Base-by-base conservation (phyloP, 37 sponge, comb jelly and placozoan species). In the Diacarnus erythraeanus region DNA sequence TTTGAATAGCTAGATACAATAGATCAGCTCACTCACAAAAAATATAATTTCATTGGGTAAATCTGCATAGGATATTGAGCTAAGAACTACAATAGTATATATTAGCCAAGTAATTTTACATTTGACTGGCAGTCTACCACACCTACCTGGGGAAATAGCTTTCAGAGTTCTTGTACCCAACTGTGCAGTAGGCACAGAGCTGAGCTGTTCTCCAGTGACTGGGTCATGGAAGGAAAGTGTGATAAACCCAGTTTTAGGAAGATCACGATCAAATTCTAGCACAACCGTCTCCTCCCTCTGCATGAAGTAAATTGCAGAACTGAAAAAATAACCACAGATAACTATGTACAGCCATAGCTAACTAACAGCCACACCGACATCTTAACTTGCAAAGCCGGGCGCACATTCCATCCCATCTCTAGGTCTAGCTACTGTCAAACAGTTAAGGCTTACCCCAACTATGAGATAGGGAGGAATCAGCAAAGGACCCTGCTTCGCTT, bases 241-340 rank as follows among this genome's bases (percentile, higher is more conserved):
- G 17, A 80, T 51, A 30, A 75, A 27, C 21, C 34, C 51, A 38
- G 51, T 26, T 10, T 34, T 59, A 36, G 87, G 71, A 21, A 86
- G 57, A 26, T 65, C 71, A 27, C 76, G 22, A 2, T 38, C 57
- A 47, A 80, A 86, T n/a, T 72, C 74, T 20, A 86, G 27, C 40
- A 86, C 75, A 0, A 86, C 80, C 0, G 36, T 2, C 59, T 86
- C 66, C 57, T 67, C 44, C 76, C 71, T 71, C 80, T 85, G 66
- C 51, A 78, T 4, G 20, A 21, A n/a, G 87, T 10, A 59, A 59
- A 59, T 17, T 20, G 17, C 17, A 54, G 91, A 38, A 79, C 75
- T 26, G 87, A 82, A 5, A 76, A 79, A 40, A 78, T 78, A 12
- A 81, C 86, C 69, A 91, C 42, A 74, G 85, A 67, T 1, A 77